These are phyloP conservation scores for Poeciliopsis prolifica DNA, from an alignment of 2,113 vertebrate species.

Conservation along the genomic window DNA sequence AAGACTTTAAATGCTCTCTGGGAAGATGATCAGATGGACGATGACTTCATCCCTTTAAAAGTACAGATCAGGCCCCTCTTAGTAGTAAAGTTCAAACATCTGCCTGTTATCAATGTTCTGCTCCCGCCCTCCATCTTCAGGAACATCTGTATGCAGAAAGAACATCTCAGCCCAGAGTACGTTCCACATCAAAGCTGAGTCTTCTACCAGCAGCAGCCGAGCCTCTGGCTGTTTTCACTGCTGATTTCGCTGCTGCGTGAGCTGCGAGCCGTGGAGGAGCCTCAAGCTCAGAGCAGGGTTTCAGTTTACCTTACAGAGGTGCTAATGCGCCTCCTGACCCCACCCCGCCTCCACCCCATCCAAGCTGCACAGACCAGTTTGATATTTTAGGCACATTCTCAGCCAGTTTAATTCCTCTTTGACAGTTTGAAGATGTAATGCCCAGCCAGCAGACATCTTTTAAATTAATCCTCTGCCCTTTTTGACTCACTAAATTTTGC, in stretches of 20 bases:
- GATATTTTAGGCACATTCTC: slow-evolving; percentile 60
- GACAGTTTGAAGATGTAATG: slow-evolving; percentile 62
- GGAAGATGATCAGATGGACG: background rate
- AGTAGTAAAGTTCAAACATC: background rate
- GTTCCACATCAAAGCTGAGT: slow-evolving; percentile 11
- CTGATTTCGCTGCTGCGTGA: slow-evolving; percentile 10
- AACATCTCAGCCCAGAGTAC: background rate
- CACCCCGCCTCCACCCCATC: background rate
- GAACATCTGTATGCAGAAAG: background rate
- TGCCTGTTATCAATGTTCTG: background rate
- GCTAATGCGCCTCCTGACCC: background rate
- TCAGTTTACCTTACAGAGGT: slow-evolving; percentile 8
- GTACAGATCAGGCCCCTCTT: background rate
- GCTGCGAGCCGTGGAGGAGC: slow-evolving; percentile 11
- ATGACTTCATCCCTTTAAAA: background rate
- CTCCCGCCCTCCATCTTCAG: background rate
- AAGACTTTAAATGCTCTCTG: background rate
- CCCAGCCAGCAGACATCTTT: slow-evolving; percentile 66
- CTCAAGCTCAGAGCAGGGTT: slow-evolving; percentile 1
- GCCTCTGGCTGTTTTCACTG: slow-evolving; percentile 25
- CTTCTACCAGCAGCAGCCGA: background rate
- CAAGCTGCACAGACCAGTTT: slow-evolving; percentile 12
- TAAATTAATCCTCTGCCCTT: slow-evolving; percentile 67
- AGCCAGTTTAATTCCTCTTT: slow-evolving; percentile 61
- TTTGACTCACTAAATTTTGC: slow-evolving; percentile 31